Base-by-base conservation (phyloP, 1,140 invertebrate genomes). In the Rhyacophila brunnea region DNA sequence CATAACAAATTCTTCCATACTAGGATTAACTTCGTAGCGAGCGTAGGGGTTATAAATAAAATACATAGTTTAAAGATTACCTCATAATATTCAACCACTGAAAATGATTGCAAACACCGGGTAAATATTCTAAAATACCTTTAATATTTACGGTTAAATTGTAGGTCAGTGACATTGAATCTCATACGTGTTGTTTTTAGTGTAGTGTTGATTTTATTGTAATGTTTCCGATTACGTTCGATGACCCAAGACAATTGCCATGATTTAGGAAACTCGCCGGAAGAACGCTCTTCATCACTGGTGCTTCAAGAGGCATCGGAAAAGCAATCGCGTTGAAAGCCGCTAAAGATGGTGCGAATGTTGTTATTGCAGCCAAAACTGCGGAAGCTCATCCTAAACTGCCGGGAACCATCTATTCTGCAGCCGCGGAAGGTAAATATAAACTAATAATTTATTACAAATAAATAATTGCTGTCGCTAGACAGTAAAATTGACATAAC, bases 401-500 rank as follows among this genome's bases (percentile, higher is more conserved):
- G 44, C 92, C 94, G n/a, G 97, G 97, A 58, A 99, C 97, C 13
- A 98, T 99, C 73, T 99, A 94, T 74, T 87, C 93, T 3, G 93
- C 96, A 46, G 96, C 95, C 6, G 86, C 96, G 83, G 96, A 99
- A 85, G 89, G 95, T 92, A 83, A 23, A 13, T 43, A 43, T n/a
- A 43, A 15, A 7, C n/a, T n/a, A n/a, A n/a, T n/a, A n/a, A n/a
- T n/a, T n/a, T n/a, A n/a, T n/a, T n/a, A n/a, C n/a, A n/a, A n/a
- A n/a, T n/a, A n/a, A n/a, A n/a, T n/a, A n/a, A n/a, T n/a, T n/a
- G n/a, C n/a, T n/a, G n/a, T n/a, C n/a, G n/a, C n/a, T n/a, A n/a
- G n/a, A n/a, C n/a, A n/a, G n/a, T n/a, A n/a, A n/a, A n/a, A n/a
- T n/a, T n/a, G n/a, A n/a, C n/a, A n/a, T n/a, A n/a, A n/a, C n/a